A percentile compares a stretch with the other conserved stretches of the same genome.
Evolutionary conservation across 2,888 invertebrate genomes (phyloP).

Genomic region (Globia sparganii): DNA sequence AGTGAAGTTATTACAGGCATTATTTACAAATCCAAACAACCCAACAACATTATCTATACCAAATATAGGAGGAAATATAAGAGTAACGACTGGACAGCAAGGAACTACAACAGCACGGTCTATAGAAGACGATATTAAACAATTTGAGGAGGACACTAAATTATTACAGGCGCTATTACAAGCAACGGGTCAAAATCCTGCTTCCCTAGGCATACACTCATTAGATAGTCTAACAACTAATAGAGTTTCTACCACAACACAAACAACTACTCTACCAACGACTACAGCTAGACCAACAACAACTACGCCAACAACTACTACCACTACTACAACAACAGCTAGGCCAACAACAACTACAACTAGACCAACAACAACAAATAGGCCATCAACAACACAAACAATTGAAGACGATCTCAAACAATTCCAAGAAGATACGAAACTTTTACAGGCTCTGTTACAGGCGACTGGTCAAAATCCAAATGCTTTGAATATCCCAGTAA

Average conservation of each 20-base stretch:
- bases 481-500: conserved; percentile 77
- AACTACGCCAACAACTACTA: conserved; percentile 63
- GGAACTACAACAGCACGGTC: conserved; percentile 79
- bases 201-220: conserved; percentile 81
- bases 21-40: conserved; percentile 78
- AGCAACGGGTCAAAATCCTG: conserved; percentile 86
- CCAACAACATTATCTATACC: conserved; percentile 68
- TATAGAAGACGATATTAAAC: conserved; percentile 86
- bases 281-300: conserved; percentile 67
- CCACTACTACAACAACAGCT: conserved; percentile 40
- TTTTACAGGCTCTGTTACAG: conserved; percentile 86
- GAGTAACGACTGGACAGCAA: conserved; percentile 68
- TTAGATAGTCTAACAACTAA: conserved; percentile 76
- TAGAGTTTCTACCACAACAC: conserved; percentile 66
- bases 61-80: conserved; percentile 68
- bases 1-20: conserved; percentile 80
- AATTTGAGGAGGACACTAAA: conserved; percentile 87
- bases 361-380: conserved; percentile 66
- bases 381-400: conserved; percentile 74
- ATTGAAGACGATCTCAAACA: conserved; percentile 82
- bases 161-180: conserved; percentile 85
- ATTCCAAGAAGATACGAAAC: conserved; percentile 84
- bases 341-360: conserved; percentile 70
- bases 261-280: conserved; percentile 67
- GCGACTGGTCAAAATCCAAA: conserved; percentile 80